phyloP scores from a whole-genome alignment of 2,888 invertebrate genomes.

The Gibbula magus region DNA sequence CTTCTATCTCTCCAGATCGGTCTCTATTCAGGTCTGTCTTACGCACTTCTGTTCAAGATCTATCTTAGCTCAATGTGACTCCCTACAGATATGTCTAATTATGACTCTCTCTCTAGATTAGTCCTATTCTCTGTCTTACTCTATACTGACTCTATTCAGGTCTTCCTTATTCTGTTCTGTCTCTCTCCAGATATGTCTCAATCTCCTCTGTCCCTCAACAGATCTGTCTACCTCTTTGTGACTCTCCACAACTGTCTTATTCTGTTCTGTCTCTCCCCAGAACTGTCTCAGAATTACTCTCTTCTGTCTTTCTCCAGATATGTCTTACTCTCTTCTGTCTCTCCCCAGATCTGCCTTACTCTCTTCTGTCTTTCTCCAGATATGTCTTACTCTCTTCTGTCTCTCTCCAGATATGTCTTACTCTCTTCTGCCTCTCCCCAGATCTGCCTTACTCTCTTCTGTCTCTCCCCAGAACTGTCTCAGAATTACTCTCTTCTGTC shows the following conservation, averaged over 20 bases:
- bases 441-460: not conserved
- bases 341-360: not conserved
- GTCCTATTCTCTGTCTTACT: too few species aligned
- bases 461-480: not conserved
- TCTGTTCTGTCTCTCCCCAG: not conserved
- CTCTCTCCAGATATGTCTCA: not conserved
- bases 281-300: not conserved
- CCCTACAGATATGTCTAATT: not conserved
- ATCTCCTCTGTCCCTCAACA: not conserved
- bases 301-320: not conserved
- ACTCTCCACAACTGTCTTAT: not conserved
- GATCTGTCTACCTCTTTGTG: not conserved
- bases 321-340: not conserved
- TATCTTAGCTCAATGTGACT: not conserved
- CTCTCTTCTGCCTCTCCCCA: not conserved
- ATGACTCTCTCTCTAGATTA: too few species aligned
- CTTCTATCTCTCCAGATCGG: too few species aligned
- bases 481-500: not conserved
- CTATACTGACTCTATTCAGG: slow-evolving; percentile 19
- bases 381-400: not conserved
- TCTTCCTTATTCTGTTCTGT: slow-evolving; percentile 28
- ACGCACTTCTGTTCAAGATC: not conserved
- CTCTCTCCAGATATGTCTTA: not conserved
- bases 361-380: not conserved
- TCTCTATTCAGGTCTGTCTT: not conserved